Conservation (phyloP, 2,797 vertebrate genomes). For the Acrocephalus scirpaceus region DNA sequence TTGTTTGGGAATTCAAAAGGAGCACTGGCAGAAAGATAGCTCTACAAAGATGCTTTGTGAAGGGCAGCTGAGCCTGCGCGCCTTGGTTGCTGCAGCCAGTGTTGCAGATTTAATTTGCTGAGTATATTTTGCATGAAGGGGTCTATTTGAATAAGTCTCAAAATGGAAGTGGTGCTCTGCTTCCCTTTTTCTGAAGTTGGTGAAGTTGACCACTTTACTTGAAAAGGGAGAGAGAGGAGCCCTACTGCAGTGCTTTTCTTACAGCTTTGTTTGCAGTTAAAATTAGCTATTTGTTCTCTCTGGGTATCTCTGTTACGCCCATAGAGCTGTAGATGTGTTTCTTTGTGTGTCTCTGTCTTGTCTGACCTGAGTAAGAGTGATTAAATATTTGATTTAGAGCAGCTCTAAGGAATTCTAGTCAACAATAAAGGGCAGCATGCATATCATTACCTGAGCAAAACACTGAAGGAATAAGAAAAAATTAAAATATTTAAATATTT, state of each 20-base stretch:
- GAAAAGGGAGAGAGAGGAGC: not conserved
- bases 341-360: not conserved
- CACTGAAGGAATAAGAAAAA: not conserved
- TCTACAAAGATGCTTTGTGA: slow-evolving; percentile 71
- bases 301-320: not conserved
- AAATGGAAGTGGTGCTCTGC: not conserved
- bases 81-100: slow-evolving; percentile 38
- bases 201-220: not conserved
- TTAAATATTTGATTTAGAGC: slow-evolving; percentile 12
- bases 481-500: not conserved
- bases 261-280: slow-evolving; percentile 28
- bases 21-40: slow-evolving; percentile 55
- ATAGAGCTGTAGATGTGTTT: not conserved
- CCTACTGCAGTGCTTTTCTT: not conserved
- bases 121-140: not conserved
- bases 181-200: not conserved
- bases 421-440: not conserved
- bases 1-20: slow-evolving; percentile 70
- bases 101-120: slow-evolving; percentile 64
- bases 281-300: slow-evolving; percentile 39
- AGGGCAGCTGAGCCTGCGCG: not conserved
- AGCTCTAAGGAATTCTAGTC: not conserved
- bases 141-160: not conserved
- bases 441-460: not conserved
- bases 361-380: not conserved